Conservation (phyloP, 2,113 vertebrate species). For the Labrus mixtus region DNA sequence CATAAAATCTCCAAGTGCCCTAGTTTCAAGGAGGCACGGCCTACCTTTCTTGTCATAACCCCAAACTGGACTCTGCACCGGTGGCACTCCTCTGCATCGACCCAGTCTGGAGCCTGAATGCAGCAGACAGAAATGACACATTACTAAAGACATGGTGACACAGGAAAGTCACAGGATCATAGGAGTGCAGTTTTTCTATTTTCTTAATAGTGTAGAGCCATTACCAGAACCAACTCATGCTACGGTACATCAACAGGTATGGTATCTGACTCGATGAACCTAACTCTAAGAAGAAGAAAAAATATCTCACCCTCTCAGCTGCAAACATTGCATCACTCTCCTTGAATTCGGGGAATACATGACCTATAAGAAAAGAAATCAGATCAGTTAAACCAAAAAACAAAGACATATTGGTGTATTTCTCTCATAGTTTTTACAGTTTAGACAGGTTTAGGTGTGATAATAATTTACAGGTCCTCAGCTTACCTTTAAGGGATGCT, state of each 20-base stretch:
- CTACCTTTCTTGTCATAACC: constrained; percentile 96
- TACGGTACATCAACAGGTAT: background rate
- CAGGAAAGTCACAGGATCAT: background rate
- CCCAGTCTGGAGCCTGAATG: constrained; percentile 95
- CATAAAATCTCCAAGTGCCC: constrained; percentile 38
- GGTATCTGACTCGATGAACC: background rate
- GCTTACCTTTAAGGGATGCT: background rate
- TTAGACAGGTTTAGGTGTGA: background rate
- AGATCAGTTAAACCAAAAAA: background rate
- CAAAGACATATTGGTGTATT: background rate
- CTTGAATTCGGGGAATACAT: constrained; percentile 97
- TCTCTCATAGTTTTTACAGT: background rate
- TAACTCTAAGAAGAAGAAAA: background rate
- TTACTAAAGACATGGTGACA: background rate
- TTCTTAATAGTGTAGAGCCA: background rate
- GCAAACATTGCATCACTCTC: constrained; percentile 99
- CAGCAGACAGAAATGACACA: background rate
- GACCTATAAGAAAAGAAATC: constrained; percentile 81
- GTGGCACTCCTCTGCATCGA: constrained; percentile 98
- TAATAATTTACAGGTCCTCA: background rate
- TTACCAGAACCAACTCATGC: background rate
- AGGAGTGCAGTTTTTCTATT: background rate
- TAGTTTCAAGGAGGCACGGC: constrained; percentile 49
- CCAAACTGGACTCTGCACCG: constrained; percentile 97
- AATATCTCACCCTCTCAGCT: constrained; percentile 91